These are phyloP conservation scores for Euglossa dilemma DNA, from an alignment of 1,140 invertebrate genomes.

Conservation along the genomic window DNA sequence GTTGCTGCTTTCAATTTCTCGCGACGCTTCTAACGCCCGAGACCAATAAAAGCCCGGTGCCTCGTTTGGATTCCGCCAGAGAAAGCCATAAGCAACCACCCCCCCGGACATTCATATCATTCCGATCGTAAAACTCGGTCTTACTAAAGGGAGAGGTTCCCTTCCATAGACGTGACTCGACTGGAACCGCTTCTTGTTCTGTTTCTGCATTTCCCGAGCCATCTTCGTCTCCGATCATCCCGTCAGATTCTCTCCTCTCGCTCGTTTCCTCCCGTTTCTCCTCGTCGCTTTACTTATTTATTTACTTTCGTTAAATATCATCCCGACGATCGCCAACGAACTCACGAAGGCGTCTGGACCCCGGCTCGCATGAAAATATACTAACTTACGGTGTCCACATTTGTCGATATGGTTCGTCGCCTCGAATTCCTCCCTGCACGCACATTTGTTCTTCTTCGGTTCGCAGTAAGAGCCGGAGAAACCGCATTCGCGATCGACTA, in stretches of 20 bases:
- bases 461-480: constrained; percentile 89
- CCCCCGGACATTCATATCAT: constrained; percentile 16
- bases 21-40: not conserved
- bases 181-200: not conserved
- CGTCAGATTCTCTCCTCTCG: not conserved
- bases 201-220: not conserved
- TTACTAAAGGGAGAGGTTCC: not conserved
- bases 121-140: constrained; percentile 25
- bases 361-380: constrained; percentile 32
- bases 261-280: too few species aligned
- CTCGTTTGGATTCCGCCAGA: constrained; percentile 13
- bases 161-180: constrained; percentile 13
- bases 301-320: not conserved
- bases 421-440: constrained; percentile 87
- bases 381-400: constrained; percentile 89
- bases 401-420: constrained; percentile 92
- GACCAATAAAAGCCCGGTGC: not conserved
- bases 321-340: not conserved
- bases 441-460: constrained; percentile 85
- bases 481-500: constrained; percentile 86
- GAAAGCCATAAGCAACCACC: constrained; percentile 33
- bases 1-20: constrained; percentile 7
- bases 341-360: not conserved
- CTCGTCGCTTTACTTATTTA: not conserved
- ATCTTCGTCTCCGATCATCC: not conserved